Conservation (phyloP, 2,888 invertebrate genomes). For the Phasia obesa region DNA sequence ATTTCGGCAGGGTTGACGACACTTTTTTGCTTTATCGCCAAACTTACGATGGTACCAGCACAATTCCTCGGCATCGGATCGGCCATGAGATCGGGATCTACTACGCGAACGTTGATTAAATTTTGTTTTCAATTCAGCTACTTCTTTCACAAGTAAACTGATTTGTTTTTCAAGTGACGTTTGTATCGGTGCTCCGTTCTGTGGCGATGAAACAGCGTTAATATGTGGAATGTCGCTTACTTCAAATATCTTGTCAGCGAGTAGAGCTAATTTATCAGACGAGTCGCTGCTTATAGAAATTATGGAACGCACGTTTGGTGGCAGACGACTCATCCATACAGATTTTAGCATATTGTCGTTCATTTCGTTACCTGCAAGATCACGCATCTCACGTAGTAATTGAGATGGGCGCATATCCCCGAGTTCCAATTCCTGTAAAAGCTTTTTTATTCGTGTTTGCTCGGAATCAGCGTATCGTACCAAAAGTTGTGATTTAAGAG, state of each 20-base stretch:
- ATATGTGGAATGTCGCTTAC: conserved; percentile 41
- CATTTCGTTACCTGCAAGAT: too few species aligned
- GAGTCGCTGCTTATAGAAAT: conserved; percentile 69
- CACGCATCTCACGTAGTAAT: too few species aligned
- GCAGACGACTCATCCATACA: conserved; percentile 71
- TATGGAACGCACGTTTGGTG: conserved; percentile 67
- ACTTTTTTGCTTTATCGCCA: conserved; percentile 61
- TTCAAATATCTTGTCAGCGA: too few species aligned
- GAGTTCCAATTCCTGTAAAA: too few species aligned
- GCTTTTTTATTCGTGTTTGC: too few species aligned
- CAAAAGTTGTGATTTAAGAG: too few species aligned
- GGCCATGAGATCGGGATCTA: too few species aligned
- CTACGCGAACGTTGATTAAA: too few species aligned
- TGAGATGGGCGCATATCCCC: too few species aligned
- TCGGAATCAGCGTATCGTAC: conserved; percentile 71
- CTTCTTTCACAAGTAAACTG: too few species aligned
- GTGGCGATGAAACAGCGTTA: neutral
- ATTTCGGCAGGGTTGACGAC: conserved; percentile 49
- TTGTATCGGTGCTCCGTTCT: neutral
- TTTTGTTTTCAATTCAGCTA: too few species aligned
- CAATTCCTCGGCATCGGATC: conserved; percentile 1
- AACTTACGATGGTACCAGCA: conserved; percentile 68
- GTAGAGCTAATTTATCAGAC: too few species aligned
- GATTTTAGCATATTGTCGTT: conserved; percentile 71
- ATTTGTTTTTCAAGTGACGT: conserved; percentile 20